phyloP scores from a whole-genome alignment of 2,888 invertebrate species.

The Lepeophtheirus nordmannii region DNA sequence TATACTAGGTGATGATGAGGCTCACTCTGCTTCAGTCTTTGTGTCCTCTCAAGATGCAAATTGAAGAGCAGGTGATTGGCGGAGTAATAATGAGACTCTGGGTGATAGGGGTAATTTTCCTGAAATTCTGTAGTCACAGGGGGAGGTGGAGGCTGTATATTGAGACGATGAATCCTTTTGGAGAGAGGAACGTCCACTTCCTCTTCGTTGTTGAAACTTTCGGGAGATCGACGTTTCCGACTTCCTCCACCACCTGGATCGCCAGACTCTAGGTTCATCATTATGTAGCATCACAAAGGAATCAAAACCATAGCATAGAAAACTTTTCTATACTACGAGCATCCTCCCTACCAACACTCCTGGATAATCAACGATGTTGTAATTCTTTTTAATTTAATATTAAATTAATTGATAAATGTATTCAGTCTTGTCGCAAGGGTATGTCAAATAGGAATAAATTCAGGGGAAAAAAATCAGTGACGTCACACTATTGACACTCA shows the following conservation, averaged over 20 bases:
- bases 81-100: conserved; percentile 2
- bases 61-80: conserved; percentile 15
- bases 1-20: no score
- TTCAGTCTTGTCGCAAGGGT: no score
- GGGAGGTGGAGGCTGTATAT: conserved; percentile 4
- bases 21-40: not conserved
- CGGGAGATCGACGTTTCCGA: conserved; percentile 1
- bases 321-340: no score
- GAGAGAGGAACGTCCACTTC: conserved; percentile 13
- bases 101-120: not conserved
- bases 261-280: not conserved
- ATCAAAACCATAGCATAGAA: no score
- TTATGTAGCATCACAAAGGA: not conserved
- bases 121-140: not conserved
- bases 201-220: not conserved
- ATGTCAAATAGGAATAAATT: no score
- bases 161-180: conserved; percentile 12
- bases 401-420: no score
- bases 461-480: no score
- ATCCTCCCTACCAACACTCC: no score
- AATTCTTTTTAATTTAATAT: no score
- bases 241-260: not conserved
- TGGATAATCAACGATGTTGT: no score
- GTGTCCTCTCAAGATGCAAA: conserved; percentile 2
- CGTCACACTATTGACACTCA: no score